Base-by-base conservation (phyloP, 2,888 invertebrate species). In the Acrobeloides nanus region DNA sequence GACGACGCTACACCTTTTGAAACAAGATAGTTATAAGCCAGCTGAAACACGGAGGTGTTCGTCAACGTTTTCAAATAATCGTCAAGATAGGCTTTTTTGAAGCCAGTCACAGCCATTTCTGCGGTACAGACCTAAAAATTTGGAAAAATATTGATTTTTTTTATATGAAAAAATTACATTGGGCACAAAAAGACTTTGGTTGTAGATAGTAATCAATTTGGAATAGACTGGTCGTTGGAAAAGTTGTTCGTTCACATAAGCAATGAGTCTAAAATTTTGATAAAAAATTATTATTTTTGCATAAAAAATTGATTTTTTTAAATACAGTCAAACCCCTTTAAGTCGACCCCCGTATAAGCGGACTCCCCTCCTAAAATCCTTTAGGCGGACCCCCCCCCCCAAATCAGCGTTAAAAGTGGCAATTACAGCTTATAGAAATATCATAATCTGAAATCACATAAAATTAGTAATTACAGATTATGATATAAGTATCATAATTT, bases 201-300 rank as follows among this genome's bases (percentile, higher is more conserved):
- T 50, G 56, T 64, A 66, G 42, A 69, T 60, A 24, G 53, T 50
- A 29, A 65, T 44, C 8, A 68, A 57, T 3, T 61, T 61, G 5
- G 47, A 44, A 48, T 71, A 70, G 20, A 71, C 59, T n/a, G 64
- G 57, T 26, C 55, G 52, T 21, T 53, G 42, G 58, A 71, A 67
- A 31, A 70, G 26, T 1, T 51, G 24, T 44, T 70, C 70, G 48
- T 71, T 62, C 17, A 69, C 61, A 12, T 31, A 44, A 21, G 59
- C 48, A 49, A 69, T 59, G 33, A 68, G 45, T 4, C 66, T 67
- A 47, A 33, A 60, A 50, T 39, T n/a, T n/a, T n/a, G n/a, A n/a
- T n/a, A n/a, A n/a, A n/a, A n/a, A n/a, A n/a, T n/a, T n/a, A n/a
- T n/a, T n/a, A n/a, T n/a, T n/a, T n/a, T n/a, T n/a, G n/a, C n/a